Percentiles rank a stretch among this genome's conserved stretches.
Conservation (phyloP, 2,888 invertebrate species). For the Patella caerulea region DNA sequence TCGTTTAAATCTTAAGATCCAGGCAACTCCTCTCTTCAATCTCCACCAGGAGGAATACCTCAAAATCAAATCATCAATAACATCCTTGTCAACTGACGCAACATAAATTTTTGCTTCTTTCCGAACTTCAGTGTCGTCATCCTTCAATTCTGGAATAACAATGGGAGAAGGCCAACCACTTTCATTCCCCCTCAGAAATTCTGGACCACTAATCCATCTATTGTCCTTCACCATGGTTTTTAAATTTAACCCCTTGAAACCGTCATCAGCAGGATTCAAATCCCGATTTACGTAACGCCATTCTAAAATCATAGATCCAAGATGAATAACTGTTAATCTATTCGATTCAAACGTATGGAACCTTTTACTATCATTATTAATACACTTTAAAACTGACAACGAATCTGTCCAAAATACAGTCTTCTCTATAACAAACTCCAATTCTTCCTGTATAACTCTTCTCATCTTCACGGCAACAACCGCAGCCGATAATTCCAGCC, state of each 20-base stretch:
- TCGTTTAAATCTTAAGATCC: too few relatives aligned
- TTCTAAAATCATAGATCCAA: not conserved
- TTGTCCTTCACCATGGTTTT: not conserved
- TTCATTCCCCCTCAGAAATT: not conserved
- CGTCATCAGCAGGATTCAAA: conserved; percentile 4
- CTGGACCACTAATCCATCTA: not conserved
- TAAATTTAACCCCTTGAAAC: not conserved
- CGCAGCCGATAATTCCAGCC: too few relatives aligned
- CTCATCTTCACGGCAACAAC: too few relatives aligned
- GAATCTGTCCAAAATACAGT: conserved; percentile 5
- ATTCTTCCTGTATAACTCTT: too few relatives aligned
- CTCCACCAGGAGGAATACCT: too few relatives aligned
- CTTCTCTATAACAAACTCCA: too few relatives aligned
- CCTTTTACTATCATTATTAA: conserved; percentile 2
- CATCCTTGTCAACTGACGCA: too few relatives aligned
- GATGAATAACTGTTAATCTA: not conserved
- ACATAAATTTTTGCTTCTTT: too few relatives aligned
- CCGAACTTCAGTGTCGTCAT: not conserved
- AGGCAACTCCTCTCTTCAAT: too few relatives aligned
- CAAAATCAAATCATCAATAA: too few relatives aligned
- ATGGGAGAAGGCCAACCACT: not conserved
- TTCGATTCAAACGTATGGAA: conserved; percentile 6
- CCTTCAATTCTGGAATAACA: not conserved
- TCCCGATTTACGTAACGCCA: not conserved
- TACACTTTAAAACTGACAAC: conserved; percentile 7